A percentile compares a stretch with the other conserved stretches of the same genome.
Conservation (phyloP, 35 echinoderm and acorn worm genomes). For the Ophioderma brevispina region DNA sequence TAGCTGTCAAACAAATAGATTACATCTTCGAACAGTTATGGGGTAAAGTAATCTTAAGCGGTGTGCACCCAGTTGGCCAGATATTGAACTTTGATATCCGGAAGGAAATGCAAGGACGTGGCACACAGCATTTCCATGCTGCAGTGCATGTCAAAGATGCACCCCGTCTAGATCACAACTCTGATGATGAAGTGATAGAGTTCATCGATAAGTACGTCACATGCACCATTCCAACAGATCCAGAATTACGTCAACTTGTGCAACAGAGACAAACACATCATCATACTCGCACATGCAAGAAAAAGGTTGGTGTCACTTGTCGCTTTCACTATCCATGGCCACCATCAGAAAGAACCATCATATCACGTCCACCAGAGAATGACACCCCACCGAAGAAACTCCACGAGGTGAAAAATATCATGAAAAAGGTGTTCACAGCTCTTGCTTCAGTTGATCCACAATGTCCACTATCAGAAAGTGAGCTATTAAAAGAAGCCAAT, state of each 20-base stretch:
- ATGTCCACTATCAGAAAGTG: slow-evolving; percentile 8
- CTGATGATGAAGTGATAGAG: slow-evolving; percentile 35
- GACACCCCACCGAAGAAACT: not conserved
- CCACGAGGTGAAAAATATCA: not conserved
- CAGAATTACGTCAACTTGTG: slow-evolving; percentile 17
- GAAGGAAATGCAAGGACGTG: slow-evolving; percentile 17
- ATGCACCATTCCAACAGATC: slow-evolving; percentile 16
- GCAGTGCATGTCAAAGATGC: slow-evolving; percentile 41
- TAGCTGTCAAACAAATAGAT: not conserved
- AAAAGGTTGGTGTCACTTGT: slow-evolving; percentile 17
- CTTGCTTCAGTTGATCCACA: not conserved
- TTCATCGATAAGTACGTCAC: slow-evolving; percentile 35
- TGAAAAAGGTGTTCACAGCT: slow-evolving; percentile 20
- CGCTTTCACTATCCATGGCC: slow-evolving; percentile 19
- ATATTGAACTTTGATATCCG: slow-evolving; percentile 7
- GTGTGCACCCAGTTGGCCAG: slow-evolving; percentile 5
- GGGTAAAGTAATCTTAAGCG: slow-evolving; percentile 11
- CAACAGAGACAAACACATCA: slow-evolving; percentile 20
- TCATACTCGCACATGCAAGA: slow-evolving; percentile 28
- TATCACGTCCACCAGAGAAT: slow-evolving; percentile 10
- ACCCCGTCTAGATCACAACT: slow-evolving; percentile 13
- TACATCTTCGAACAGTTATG: slow-evolving; percentile 10
- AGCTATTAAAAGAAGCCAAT: slow-evolving; percentile 26
- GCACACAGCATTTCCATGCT: slow-evolving; percentile 37
- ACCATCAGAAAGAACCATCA: slow-evolving; percentile 23